Percentiles rank a stretch among this genome's conserved stretches.
Evolutionary conservation across 2,797 vertebrate genomes (phyloP).

Genomic region (Nyctibius grandis): DNA sequence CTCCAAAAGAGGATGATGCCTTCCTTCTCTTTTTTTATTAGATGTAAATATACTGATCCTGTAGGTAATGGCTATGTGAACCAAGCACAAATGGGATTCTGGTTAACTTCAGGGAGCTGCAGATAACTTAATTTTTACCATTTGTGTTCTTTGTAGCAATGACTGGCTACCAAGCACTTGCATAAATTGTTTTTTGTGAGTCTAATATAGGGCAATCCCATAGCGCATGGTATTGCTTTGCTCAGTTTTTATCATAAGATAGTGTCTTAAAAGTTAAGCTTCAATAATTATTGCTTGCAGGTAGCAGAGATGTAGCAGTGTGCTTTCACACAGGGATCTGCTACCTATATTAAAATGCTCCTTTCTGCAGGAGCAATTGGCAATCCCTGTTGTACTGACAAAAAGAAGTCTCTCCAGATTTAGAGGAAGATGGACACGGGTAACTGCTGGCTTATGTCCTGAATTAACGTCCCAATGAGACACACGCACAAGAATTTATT

Average conservation of each 20-base stretch:
- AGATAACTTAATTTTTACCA: not conserved
- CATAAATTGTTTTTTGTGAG: not conserved
- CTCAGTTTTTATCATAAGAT: not conserved
- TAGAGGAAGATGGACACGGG: not conserved
- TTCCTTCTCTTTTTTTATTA: not conserved
- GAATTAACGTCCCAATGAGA: not conserved
- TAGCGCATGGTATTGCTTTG: not conserved
- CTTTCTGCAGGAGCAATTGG: not conserved
- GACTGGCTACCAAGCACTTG: not conserved
- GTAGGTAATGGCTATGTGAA: not conserved
- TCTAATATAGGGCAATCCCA: not conserved
- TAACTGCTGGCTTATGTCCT: not conserved
- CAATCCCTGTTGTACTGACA: not conserved
- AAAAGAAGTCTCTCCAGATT: not conserved
- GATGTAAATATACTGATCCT: not conserved
- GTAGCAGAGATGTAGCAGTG: not conserved
- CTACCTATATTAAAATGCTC: not conserved
- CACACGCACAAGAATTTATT: not conserved
- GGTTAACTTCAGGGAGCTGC: not conserved
- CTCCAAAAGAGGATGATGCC: not conserved
- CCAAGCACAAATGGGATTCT: not conserved
- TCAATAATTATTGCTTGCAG: not conserved
- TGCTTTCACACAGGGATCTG: not conserved
- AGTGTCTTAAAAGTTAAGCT: not conserved
- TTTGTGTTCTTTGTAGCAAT: not conserved